A percentile compares a stretch with the other conserved stretches of the same genome.
Evolutionary conservation across 1,140 invertebrate genomes (phyloP).

Genomic region (Episyrphus balteatus): DNA sequence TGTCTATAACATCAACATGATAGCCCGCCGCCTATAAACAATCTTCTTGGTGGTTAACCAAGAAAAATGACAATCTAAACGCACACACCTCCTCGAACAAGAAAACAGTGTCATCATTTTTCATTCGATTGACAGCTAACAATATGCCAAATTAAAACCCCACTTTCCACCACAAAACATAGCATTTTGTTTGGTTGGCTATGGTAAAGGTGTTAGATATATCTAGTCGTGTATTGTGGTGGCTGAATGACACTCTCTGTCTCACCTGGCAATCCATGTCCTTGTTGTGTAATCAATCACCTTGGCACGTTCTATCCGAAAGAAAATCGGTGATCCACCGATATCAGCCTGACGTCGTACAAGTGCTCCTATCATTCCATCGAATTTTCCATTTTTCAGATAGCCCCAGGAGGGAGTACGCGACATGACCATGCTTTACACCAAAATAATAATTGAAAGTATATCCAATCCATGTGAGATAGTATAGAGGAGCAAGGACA

Average conservation of each 20-base stretch:
- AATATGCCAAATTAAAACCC: conserved; percentile 7
- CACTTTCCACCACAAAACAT: conserved; percentile 1
- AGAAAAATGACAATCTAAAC: conserved; percentile 7
- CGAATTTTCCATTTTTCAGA: conserved; percentile 48
- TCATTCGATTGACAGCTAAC: conserved; percentile 8
- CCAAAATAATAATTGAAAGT: background rate
- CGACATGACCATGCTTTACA: conserved; percentile 40
- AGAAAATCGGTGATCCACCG: conserved; percentile 47
- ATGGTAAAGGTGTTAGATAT: background rate
- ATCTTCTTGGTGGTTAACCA: background rate
- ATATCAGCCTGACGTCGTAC: conserved; percentile 46
- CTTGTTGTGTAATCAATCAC: conserved; percentile 48
- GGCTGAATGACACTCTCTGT: background rate
- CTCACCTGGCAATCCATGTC: conserved; percentile 46
- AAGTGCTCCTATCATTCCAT: conserved; percentile 54
- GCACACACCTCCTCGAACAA: background rate
- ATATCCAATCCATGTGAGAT: background rate
- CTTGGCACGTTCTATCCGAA: conserved; percentile 43
- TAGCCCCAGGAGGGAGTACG: conserved; percentile 52
- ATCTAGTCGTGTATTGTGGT: background rate
- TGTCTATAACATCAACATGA: no score
- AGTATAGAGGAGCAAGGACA: background rate
- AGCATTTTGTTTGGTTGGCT: no score
- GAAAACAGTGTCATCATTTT: conserved; percentile 4
- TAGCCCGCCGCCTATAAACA: background rate